A percentile compares a stretch with the other conserved stretches of the same genome.
These are phyloP conservation scores for Rhinogobio ventralis DNA, from an alignment of 2,797 vertebrate genomes.

Conservation along the genomic window DNA sequence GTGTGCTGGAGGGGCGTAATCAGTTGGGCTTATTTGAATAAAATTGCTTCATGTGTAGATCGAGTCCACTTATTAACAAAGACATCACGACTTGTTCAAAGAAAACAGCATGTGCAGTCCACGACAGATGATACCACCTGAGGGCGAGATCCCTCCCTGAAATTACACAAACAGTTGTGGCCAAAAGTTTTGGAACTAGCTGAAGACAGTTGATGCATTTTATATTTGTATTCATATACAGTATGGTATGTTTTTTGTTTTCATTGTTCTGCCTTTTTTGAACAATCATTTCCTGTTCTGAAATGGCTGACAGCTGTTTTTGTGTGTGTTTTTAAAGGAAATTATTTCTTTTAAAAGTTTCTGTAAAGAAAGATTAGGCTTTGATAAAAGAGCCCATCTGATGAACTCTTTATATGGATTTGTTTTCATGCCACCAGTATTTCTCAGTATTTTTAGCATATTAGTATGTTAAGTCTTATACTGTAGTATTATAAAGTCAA, in stretches of 20 bases:
- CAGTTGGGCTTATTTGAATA: constrained; percentile 73
- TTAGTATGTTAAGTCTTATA: not conserved
- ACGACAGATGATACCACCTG: constrained; percentile 24
- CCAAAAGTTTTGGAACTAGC: constrained; percentile 1
- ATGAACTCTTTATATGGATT: constrained; percentile 2
- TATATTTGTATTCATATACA: not conserved
- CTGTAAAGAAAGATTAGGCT: constrained; percentile 1
- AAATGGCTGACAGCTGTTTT: constrained; percentile 19
- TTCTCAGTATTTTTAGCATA: not conserved
- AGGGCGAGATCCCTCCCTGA: constrained; percentile 4
- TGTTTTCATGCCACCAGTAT: not conserved
- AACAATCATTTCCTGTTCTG: not conserved
- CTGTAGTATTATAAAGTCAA: not conserved
- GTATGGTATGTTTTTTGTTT: not conserved
- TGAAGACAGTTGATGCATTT: not conserved
- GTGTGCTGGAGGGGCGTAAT: constrained; percentile 72
- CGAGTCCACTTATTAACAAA: constrained; percentile 37
- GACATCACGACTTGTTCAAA: constrained; percentile 36
- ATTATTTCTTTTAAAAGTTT: not conserved
- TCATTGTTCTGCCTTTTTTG: constrained; percentile 2
- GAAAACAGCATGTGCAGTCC: constrained; percentile 2
- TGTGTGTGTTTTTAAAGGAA: not conserved
- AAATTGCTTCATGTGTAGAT: constrained; percentile 66
- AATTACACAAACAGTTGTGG: not conserved
- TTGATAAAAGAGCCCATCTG: not conserved